Evolutionary conservation across 1,140 invertebrate species (phyloP), one percentile per base, ranked within the genome.

Genomic region (Oppia nitens): DNA sequence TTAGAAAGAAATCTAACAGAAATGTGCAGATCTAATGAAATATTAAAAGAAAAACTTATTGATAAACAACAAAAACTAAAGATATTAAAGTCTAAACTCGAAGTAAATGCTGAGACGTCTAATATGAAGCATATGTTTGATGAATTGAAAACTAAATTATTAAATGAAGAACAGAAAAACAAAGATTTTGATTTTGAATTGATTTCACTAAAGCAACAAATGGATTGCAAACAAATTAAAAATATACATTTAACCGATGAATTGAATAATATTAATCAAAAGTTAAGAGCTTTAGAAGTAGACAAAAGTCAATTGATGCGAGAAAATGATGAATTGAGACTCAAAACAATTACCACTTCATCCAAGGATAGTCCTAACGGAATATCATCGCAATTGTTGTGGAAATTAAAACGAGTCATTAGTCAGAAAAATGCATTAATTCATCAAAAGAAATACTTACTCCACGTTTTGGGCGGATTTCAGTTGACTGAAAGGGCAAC

Each of bases 381-480:
- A 40, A 17, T 40, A 17, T 9, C 32, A 6, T 9, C 6, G 6
- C 32, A 40, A 17, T 40, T 40, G 6, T 40, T 57, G 47, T 27
- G 47, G 12, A 57, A 57, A 48, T 45, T 60, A 2, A 23, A 27
- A 21, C 45, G 60, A 51, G 48, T 60, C 11, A 29, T 61, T 21
- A 56, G 26, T 45, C 60, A 61, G 2, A 60, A 59, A 23, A 45
- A 48, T 48, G 55, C 62, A 56, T 49, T 65, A 21, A 51, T 65
- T 32, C 63, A 62, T 50, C 64, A 65, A 49, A 65, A 65, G 25
- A 60, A 62, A 20, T 65, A 65, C 51, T 29, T 65, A 2, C 49
- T 65, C 14, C 59, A 54, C 32, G 48, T 65, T 6, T 52, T 65
- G 11, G 50, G 50, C 14, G 60, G 62, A 3, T 65, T 53, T 57